Evolutionary conservation across 2,113 vertebrate genomes (phyloP).

Genomic region (Cisticola juncidis): DNA sequence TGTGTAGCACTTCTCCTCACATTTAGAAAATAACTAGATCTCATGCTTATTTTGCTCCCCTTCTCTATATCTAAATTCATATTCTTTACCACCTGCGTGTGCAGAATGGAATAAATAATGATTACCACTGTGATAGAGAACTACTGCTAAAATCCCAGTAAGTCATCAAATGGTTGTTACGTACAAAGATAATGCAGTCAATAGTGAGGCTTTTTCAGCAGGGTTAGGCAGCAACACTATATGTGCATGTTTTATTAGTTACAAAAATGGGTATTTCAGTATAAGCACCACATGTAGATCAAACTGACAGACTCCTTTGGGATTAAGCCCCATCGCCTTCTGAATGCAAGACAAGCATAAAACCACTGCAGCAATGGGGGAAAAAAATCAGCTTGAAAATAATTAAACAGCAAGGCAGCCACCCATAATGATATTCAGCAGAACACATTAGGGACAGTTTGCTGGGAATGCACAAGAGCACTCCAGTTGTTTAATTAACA

Average conservation of each 20-base stretch:
- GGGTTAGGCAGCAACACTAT: conserved; percentile 68
- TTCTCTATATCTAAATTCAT: conserved; percentile 60
- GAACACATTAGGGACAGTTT: conserved; percentile 83
- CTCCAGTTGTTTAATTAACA: conserved; percentile 87
- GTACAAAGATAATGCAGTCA: conserved; percentile 66
- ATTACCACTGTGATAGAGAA: conserved; percentile 64
- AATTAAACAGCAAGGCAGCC: conserved; percentile 86
- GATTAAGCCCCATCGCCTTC: conserved; percentile 75
- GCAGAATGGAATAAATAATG: conserved; percentile 70
- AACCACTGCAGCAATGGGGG: conserved; percentile 73
- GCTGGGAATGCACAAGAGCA: conserved; percentile 78
- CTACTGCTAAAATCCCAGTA: conserved; percentile 67
- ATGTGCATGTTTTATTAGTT: conserved; percentile 70
- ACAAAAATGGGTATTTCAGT: conserved; percentile 71
- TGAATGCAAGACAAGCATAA: conserved; percentile 83
- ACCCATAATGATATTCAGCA: conserved; percentile 86
- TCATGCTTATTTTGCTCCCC: conserved; percentile 46
- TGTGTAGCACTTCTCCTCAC: conserved; percentile 13
- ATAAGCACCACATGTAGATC: conserved; percentile 71
- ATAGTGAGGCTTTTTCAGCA: conserved; percentile 63
- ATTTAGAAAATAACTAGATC: conserved; percentile 50
- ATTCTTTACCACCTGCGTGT: conserved; percentile 67
- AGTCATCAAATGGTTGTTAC: conserved; percentile 68
- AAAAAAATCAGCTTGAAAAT: conserved; percentile 81
- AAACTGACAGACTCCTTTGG: conserved; percentile 69